Percentiles rank a stretch among this genome's conserved stretches.
These are phyloP conservation scores for Meandrina meandrites DNA, from an alignment of 92 coral and sea anemone species.

Conservation along the genomic window DNA sequence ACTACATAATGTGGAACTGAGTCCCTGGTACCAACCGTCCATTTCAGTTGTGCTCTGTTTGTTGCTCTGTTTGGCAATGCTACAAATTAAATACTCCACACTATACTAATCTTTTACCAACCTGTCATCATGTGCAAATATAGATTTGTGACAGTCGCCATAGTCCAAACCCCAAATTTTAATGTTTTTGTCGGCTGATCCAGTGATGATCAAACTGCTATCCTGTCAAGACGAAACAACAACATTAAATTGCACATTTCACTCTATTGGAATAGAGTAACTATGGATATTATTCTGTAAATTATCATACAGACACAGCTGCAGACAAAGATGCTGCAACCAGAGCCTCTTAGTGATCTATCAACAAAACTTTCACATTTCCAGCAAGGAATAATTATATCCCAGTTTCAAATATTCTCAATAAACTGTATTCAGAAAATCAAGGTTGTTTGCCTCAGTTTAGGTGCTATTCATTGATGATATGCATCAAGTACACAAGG, in stretches of 20 bases:
- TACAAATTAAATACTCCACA: background rate
- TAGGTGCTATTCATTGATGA: background rate
- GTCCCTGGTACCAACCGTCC: background rate
- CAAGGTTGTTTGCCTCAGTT: too few relatives aligned
- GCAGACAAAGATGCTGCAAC: too few relatives aligned
- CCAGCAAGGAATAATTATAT: too few relatives aligned
- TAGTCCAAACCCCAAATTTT: slow-evolving; percentile 99
- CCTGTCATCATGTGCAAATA: slow-evolving; percentile 97
- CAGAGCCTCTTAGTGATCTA: too few relatives aligned
- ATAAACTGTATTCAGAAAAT: too few relatives aligned
- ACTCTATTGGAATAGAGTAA: background rate
- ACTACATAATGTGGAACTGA: background rate
- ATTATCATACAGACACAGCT: background rate
- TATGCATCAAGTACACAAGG: too few relatives aligned
- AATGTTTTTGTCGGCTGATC: slow-evolving; percentile 96
- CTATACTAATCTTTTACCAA: slow-evolving; percentile 18
- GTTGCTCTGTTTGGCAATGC: too few relatives aligned
- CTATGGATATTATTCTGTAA: background rate
- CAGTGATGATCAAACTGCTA: slow-evolving; percentile 82
- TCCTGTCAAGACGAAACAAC: slow-evolving; percentile 56
- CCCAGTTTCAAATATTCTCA: too few relatives aligned
- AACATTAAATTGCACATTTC: background rate
- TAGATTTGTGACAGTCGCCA: slow-evolving; percentile 97
- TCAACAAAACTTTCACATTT: too few relatives aligned
- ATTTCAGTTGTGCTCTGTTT: too few relatives aligned